phyloP scores from a whole-genome alignment of 2,888 invertebrate species.

The Melanotus villosus region DNA sequence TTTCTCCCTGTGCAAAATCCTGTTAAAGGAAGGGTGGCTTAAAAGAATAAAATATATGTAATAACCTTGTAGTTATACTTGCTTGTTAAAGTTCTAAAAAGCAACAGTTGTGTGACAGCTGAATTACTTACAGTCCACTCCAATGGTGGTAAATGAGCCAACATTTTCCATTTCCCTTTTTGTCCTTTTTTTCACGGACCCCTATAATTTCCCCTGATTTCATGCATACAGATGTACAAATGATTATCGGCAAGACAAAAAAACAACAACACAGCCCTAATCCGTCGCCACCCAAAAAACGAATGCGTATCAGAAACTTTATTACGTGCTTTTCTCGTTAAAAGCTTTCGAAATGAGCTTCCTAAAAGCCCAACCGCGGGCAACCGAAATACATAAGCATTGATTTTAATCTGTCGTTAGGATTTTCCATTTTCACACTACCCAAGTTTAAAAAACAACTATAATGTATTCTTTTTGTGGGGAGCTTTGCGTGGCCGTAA shows the following conservation, averaged over 20 bases:
- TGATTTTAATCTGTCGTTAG: slow-evolving; percentile 41
- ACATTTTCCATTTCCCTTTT: too few species aligned
- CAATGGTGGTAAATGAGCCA: too few species aligned
- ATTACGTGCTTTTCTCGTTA: slow-evolving; percentile 40
- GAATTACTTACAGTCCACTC: too few species aligned
- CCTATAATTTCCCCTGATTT: background rate
- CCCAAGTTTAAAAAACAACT: slow-evolving; percentile 9
- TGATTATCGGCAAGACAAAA: slow-evolving; percentile 11
- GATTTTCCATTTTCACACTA: background rate
- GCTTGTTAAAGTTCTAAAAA: too few species aligned
- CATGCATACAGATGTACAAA: slow-evolving; percentile 7
- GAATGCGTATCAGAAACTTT: slow-evolving; percentile 36
- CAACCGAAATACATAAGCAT: slow-evolving; percentile 29
- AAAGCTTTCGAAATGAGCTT: slow-evolving; percentile 40
- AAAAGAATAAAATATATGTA: too few species aligned
- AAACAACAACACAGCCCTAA: slow-evolving; percentile 13
- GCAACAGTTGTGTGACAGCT: too few species aligned
- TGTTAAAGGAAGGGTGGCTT: too few species aligned
- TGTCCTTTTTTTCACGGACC: too few species aligned
- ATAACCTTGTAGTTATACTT: too few species aligned
- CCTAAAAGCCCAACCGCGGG: slow-evolving; percentile 36
- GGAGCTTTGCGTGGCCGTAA: background rate
- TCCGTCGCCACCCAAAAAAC: too few species aligned
- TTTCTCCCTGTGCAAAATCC: too few species aligned
- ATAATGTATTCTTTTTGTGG: slow-evolving; percentile 7